phyloP scores from a whole-genome alignment of 2,888 invertebrate species.

The Cheilosia pagana region DNA sequence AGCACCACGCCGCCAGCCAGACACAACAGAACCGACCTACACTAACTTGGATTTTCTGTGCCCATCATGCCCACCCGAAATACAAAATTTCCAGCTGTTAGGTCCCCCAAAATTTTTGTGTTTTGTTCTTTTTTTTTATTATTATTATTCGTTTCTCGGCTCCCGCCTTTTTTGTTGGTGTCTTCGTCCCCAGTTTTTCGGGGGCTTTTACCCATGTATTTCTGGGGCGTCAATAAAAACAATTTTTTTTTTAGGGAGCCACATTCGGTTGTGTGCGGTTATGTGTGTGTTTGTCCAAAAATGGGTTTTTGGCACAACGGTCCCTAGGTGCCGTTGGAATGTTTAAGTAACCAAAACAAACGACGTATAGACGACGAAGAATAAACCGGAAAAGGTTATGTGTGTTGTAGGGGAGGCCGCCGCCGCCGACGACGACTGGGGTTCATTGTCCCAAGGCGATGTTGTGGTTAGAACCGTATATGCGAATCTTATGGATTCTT shows the following conservation, averaged over 20 bases:
- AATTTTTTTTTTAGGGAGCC: constrained; percentile 64
- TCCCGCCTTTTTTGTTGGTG: constrained; percentile 38
- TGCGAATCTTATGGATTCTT: constrained; percentile 12
- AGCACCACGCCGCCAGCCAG: constrained; percentile 37
- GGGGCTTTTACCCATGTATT: constrained; percentile 20
- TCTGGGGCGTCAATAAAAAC: constrained; percentile 49
- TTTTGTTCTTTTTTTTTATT: constrained; percentile 8
- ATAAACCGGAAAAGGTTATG: constrained; percentile 45
- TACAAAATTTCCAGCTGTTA: constrained; percentile 68
- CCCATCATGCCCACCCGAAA: constrained; percentile 49
- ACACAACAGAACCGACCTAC: constrained; percentile 75
- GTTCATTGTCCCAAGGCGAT: constrained; percentile 65
- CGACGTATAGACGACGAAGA: constrained; percentile 28
- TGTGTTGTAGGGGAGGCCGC: constrained; percentile 18
- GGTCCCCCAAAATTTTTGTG: constrained; percentile 67
- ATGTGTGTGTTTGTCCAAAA: constrained; percentile 49
- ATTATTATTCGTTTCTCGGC: constrained; percentile 10
- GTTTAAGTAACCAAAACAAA: constrained; percentile 53
- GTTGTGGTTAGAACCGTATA: constrained; percentile 44
- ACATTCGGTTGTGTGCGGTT: constrained; percentile 31
- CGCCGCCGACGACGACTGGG: constrained; percentile 8
- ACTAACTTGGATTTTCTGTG: constrained; percentile 68
- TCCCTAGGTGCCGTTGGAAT: constrained; percentile 63
- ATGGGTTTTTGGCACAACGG: constrained; percentile 32
- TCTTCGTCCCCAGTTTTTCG: constrained; percentile 44